These are phyloP conservation scores for Mionectes olivaceus DNA, from an alignment of 2,797 vertebrate species.

Conservation along the genomic window DNA sequence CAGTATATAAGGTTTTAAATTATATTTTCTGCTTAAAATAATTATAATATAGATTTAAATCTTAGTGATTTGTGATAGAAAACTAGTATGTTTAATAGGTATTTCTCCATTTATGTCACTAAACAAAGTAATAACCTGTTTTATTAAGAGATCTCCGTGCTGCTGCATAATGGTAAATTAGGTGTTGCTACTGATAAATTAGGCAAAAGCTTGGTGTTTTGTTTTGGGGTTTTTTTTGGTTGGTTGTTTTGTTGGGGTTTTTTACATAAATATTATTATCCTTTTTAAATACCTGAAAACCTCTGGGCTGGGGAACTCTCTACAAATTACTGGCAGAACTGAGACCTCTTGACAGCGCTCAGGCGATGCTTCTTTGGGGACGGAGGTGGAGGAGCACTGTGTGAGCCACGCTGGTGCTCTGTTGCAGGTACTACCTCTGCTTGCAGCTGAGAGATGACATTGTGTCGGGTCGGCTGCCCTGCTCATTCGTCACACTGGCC, in stretches of 20 bases:
- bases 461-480: slow-evolving; percentile 92
- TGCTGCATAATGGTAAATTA: background rate
- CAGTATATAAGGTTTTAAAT: background rate
- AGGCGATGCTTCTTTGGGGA: rapidly evolving
- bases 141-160: background rate
- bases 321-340: background rate
- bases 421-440: slow-evolving; percentile 93
- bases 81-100: background rate
- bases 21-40: background rate
- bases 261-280: background rate
- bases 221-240: background rate
- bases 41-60: background rate
- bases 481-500: slow-evolving; percentile 93
- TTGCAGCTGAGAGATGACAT: slow-evolving; percentile 94
- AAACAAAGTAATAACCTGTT: background rate
- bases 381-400: rapidly evolving
- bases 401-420: background rate
- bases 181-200: background rate
- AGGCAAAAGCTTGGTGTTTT: background rate
- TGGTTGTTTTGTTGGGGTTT: too few species aligned
- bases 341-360: rapidly evolving
- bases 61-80: background rate
- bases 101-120: background rate
- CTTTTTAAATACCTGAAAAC: background rate
- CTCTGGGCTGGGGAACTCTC: background rate